A percentile compares a stretch with the other conserved stretches of the same genome.
phyloP scores from a whole-genome alignment of 1,140 invertebrate species.

The Campodea augens region DNA sequence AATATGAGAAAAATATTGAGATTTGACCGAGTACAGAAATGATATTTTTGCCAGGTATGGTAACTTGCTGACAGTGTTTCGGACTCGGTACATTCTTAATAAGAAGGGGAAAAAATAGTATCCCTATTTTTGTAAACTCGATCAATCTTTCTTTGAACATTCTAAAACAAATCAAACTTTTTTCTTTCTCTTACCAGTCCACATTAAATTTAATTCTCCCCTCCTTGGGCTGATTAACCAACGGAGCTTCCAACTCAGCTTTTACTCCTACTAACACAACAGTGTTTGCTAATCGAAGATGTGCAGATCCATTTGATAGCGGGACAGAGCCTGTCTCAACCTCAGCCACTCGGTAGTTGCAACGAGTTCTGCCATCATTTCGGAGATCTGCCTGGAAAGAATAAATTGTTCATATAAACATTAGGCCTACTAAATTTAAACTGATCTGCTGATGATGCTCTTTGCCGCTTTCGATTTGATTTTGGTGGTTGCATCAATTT shows the following conservation, averaged over 20 bases:
- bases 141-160: background rate
- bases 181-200: constrained; percentile 65
- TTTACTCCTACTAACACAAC: constrained; percentile 85
- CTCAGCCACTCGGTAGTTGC: constrained; percentile 75
- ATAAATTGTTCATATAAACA: constrained; percentile 13
- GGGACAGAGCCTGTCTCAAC: constrained; percentile 74
- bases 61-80: background rate
- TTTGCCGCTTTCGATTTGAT: background rate
- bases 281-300: constrained; percentile 69
- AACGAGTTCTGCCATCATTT: constrained; percentile 63
- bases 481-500: constrained; percentile 9
- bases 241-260: constrained; percentile 68
- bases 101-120: constrained; percentile 10
- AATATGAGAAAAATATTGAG: no score
- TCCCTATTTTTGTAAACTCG: background rate
- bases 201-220: constrained; percentile 90
- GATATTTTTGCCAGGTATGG: background rate
- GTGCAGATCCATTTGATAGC: constrained; percentile 75
- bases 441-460: background rate
- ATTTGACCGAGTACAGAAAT: no score
- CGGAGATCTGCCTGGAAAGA: constrained; percentile 57
- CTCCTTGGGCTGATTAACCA: constrained; percentile 45
- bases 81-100: constrained; percentile 14
- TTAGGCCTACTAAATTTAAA: background rate
- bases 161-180: background rate